These are phyloP conservation scores for Tor tambroides DNA, from an alignment of 2,113 vertebrate genomes.

Conservation along the genomic window DNA sequence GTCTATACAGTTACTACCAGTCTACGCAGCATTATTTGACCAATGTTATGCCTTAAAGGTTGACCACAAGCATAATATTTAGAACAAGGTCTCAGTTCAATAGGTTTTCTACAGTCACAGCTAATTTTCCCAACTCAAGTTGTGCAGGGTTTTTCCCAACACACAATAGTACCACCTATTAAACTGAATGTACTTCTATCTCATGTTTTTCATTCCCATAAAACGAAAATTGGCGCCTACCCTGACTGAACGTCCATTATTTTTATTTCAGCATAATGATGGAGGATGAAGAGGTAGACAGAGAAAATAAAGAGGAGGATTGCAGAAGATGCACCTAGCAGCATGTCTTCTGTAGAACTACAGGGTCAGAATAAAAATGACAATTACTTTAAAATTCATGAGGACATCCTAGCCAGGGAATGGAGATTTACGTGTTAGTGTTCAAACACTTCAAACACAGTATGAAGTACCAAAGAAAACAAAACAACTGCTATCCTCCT, in stretches of 20 bases:
- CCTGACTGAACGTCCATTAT: neutral
- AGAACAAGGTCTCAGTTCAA: neutral
- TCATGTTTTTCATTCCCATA: neutral
- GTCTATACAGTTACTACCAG: neutral
- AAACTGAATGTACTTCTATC: neutral
- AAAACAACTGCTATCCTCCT: constrained; percentile 11
- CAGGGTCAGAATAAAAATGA: neutral
- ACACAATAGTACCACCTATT: neutral
- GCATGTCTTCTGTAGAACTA: neutral
- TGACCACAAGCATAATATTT: neutral
- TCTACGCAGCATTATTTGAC: neutral
- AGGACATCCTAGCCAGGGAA: constrained; percentile 3
- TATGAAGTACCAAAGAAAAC: constrained; percentile 29
- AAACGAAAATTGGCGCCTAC: neutral
- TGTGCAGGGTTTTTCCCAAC: neutral
- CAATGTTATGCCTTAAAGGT: neutral
- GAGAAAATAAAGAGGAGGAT: neutral
- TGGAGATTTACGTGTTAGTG: constrained; percentile 5
- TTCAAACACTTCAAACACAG: constrained; percentile 21
- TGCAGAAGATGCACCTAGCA: constrained; percentile 1
- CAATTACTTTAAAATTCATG: constrained; percentile 20
- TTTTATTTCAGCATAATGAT: neutral
- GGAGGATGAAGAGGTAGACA: constrained; percentile 5
- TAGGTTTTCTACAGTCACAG: neutral
- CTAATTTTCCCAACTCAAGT: neutral